A percentile compares a stretch with the other conserved stretches of the same genome.
These are phyloP conservation scores for Agrilus biguttatus DNA, from an alignment of 2,888 invertebrate genomes.

Conservation along the genomic window DNA sequence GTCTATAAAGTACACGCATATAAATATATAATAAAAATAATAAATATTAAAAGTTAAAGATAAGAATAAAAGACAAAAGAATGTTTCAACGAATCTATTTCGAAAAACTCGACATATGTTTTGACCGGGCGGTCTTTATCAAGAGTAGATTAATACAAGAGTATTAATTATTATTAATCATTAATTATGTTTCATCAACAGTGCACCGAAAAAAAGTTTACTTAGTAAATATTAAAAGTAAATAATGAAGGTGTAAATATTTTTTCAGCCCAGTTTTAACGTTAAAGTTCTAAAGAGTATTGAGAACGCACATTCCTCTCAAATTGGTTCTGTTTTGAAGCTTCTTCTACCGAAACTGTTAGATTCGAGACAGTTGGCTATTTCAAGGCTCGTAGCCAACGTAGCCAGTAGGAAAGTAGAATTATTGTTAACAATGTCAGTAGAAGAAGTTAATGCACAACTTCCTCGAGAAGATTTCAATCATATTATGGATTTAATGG, in stretches of 20 bases:
- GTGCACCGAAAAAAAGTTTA: no score
- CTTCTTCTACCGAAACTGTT: conserved; percentile 49
- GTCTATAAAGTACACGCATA: conserved; percentile 8
- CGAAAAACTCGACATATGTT: no score
- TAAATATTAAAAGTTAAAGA: no score
- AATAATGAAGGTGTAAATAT: no score
- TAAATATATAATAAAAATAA: neutral
- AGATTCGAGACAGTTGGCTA: conserved; percentile 49
- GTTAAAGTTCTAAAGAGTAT: conserved; percentile 54
- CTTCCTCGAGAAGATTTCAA: conserved; percentile 54
- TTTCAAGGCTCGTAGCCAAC: conserved; percentile 53
- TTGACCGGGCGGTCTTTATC: no score
- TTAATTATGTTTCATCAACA: no score
- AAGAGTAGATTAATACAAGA: no score
- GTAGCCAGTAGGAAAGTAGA: conserved; percentile 57
- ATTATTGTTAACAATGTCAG: conserved; percentile 45
- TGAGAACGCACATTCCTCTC: conserved; percentile 50
- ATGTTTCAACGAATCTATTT: no score
- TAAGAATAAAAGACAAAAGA: no score
- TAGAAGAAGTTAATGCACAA: conserved; percentile 47
- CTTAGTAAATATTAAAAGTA: no score
- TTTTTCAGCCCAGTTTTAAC: conserved; percentile 47
- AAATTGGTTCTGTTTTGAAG: conserved; percentile 56
- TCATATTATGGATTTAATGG: conserved; percentile 46
- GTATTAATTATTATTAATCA: no score